These are phyloP conservation scores for Synanthedon myopaeformis DNA, from an alignment of 2,888 invertebrate species.

Conservation along the genomic window DNA sequence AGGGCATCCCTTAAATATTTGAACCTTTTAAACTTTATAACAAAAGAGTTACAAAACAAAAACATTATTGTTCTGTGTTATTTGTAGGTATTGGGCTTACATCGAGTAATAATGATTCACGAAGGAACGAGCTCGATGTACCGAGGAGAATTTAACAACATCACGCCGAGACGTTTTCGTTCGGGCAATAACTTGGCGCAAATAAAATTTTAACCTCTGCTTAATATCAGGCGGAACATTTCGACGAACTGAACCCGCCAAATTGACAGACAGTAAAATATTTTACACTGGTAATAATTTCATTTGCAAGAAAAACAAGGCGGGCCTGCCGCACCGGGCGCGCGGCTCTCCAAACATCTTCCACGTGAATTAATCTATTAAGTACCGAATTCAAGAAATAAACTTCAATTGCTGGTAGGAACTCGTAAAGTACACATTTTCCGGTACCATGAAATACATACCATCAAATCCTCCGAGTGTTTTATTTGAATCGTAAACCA, in stretches of 20 bases:
- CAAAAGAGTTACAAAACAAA: too few relatives aligned
- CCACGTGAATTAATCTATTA: constrained; percentile 65
- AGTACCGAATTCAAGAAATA: constrained; percentile 48
- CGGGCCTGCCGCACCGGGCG: constrained; percentile 11
- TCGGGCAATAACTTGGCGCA: constrained; percentile 47
- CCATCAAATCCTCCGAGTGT: neutral
- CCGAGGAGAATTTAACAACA: constrained; percentile 43
- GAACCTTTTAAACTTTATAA: neutral
- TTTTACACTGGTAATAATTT: constrained; percentile 67
- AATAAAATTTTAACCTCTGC: constrained; percentile 69
- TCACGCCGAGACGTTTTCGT: constrained; percentile 35
- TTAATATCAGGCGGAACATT: constrained; percentile 58
- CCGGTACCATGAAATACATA: neutral
- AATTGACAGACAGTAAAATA: constrained; percentile 70
- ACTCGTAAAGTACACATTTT: constrained; percentile 29
- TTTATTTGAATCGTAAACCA: neutral
- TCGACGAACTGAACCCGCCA: constrained; percentile 41
- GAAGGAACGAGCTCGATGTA: constrained; percentile 33
- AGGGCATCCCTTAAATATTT: neutral
- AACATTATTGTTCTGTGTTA: constrained; percentile 33
- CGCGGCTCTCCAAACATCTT: constrained; percentile 47
- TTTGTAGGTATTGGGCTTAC: constrained; percentile 54
- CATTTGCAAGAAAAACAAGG: constrained; percentile 65
- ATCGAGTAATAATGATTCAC: constrained; percentile 45
- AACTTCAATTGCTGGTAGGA: constrained; percentile 32